Conservation (phyloP, 2,888 invertebrate species). For the Metopia argyrocephala region DNA sequence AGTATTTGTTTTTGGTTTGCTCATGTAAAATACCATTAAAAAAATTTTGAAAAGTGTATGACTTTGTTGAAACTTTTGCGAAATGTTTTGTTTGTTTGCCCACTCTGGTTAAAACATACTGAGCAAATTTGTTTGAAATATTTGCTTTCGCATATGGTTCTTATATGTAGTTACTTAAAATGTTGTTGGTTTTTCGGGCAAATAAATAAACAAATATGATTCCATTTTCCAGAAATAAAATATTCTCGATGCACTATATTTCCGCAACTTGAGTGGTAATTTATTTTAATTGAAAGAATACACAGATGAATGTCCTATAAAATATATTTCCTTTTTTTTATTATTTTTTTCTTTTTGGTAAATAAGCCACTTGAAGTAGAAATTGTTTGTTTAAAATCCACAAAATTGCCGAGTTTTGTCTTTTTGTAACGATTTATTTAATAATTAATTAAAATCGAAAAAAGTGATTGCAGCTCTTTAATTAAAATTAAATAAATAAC, state of each 20-base stretch:
- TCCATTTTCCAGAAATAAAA: no score
- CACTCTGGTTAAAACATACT: no score
- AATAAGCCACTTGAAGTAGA: background rate
- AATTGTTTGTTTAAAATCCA: slow-evolving; percentile 14
- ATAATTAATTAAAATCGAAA: slow-evolving; percentile 1
- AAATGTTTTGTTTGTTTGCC: no score
- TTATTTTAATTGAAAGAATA: background rate
- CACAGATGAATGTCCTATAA: background rate
- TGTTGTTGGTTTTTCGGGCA: no score
- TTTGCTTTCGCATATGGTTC: no score
- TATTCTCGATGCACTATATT: background rate
- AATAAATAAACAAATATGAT: background rate
- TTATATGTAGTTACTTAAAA: no score
- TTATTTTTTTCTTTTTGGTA: background rate
- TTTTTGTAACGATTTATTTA: slow-evolving; percentile 12
- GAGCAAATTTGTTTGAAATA: no score
- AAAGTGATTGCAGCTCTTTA: slow-evolving; percentile 21
- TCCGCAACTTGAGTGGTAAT: background rate
- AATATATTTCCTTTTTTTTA: background rate
- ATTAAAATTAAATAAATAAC: slow-evolving; percentile 38
- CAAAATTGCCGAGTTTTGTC: background rate
- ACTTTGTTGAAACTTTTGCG: no score
- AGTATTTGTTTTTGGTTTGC: no score
- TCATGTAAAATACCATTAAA: no score
- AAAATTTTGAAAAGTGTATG: no score